Conservation (phyloP, 2,113 vertebrate genomes). For the Cephalopterus ornatus region DNA sequence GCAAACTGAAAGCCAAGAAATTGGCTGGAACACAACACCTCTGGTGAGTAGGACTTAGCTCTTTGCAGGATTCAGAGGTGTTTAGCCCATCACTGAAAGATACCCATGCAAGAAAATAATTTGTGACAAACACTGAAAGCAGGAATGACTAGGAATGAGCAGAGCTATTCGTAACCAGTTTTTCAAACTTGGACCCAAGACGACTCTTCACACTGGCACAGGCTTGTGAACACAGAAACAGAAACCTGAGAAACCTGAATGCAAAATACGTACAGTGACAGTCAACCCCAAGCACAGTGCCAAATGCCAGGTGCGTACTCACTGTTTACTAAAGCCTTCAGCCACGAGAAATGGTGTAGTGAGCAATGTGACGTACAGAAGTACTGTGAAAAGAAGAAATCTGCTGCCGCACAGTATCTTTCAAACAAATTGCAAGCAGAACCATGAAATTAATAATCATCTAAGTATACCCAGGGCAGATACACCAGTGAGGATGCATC, state of each 20-base stretch:
- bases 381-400: background rate
- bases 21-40: constrained; percentile 84
- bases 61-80: background rate
- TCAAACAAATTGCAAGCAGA: background rate
- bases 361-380: background rate
- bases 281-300: background rate
- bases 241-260: background rate
- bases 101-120: background rate
- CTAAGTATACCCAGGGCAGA: background rate
- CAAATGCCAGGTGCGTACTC: background rate
- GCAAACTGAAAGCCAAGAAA: constrained; percentile 87
- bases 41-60: constrained; percentile 74
- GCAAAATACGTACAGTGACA: background rate
- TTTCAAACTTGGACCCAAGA: background rate
- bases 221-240: background rate
- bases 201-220: background rate
- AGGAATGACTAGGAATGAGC: background rate
- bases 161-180: background rate
- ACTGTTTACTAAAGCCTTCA: background rate
- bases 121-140: background rate
- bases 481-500: background rate
- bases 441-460: background rate
- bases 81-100: background rate
- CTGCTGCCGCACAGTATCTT: background rate
- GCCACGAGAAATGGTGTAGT: background rate